Percentiles rank a stretch among this genome's conserved stretches.
Evolutionary conservation across 2,113 vertebrate species (phyloP).

Genomic region (Bambusicola thoracicus): DNA sequence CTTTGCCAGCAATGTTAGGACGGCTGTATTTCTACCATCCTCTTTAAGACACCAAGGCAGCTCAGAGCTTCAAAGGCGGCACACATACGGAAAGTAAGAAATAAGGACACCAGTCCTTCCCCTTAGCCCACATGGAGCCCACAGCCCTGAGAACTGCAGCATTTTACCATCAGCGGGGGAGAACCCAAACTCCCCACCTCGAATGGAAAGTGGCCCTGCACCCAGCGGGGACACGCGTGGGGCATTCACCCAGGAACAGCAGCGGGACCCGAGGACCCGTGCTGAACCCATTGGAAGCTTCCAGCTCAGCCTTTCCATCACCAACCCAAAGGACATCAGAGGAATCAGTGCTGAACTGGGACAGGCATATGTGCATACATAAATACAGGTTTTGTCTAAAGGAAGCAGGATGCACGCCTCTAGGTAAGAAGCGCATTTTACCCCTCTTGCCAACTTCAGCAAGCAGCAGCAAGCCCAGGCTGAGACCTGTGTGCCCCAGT

Average conservation of each 20-base stretch:
- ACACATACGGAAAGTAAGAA: background rate
- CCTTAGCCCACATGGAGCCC: background rate
- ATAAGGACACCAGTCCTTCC: background rate
- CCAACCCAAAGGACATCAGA: background rate
- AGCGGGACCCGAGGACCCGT: background rate
- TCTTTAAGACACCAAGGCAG: background rate
- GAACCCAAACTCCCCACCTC: background rate
- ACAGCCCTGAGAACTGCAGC: background rate
- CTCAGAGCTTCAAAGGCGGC: background rate
- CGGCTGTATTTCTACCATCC: background rate
- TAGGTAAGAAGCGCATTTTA: background rate
- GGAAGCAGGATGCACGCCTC: constrained; percentile 6
- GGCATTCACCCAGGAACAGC: background rate
- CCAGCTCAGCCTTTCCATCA: background rate
- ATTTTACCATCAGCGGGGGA: background rate
- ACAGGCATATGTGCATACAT: background rate
- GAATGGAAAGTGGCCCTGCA: background rate
- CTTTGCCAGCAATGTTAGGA: background rate
- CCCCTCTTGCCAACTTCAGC: constrained; percentile 22
- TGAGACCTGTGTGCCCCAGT: constrained; percentile 28
- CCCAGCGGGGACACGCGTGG: background rate
- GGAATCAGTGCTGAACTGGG: background rate
- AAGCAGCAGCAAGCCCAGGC: constrained; percentile 12
- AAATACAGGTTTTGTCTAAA: background rate
- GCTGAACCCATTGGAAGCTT: background rate